Conservation (phyloP, 2,888 invertebrate genomes). For the Apamea crenata region DNA sequence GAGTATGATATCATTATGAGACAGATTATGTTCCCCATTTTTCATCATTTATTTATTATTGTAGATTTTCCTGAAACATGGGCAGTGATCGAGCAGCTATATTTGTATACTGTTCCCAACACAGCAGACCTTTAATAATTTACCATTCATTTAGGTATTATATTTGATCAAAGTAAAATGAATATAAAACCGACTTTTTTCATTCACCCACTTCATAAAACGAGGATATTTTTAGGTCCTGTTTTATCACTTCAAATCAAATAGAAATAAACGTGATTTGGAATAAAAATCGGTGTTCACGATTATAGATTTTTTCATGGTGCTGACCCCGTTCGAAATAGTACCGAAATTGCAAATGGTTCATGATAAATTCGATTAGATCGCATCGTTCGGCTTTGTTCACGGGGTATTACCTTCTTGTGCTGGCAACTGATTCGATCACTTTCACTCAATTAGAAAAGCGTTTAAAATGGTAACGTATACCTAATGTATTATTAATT, state of each 20-base stretch:
- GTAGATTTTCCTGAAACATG: background rate
- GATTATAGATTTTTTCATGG: conserved; percentile 66
- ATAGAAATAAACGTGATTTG: conserved; percentile 65
- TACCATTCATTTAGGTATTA: conserved; percentile 5
- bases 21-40: conserved; percentile 3
- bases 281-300: conserved; percentile 72
- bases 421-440: conserved; percentile 51
- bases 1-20: conserved; percentile 22
- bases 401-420: conserved; percentile 72
- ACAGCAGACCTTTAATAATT: background rate
- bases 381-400: conserved; percentile 73
- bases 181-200: background rate
- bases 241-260: conserved; percentile 63
- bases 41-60: conserved; percentile 27
- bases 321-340: conserved; percentile 65
- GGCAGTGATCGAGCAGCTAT: conserved; percentile 30
- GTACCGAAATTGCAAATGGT: conserved; percentile 75
- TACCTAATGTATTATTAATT: conserved; percentile 50
- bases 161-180: background rate
- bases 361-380: conserved; percentile 77
- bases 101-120: conserved; percentile 1
- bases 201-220: background rate
- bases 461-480: conserved; percentile 22
- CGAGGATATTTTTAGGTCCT: conserved; percentile 22
- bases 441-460: conserved; percentile 57